These are phyloP conservation scores for Odontocerum albicorne DNA, from an alignment of 2,888 invertebrate species.

Conservation along the genomic window DNA sequence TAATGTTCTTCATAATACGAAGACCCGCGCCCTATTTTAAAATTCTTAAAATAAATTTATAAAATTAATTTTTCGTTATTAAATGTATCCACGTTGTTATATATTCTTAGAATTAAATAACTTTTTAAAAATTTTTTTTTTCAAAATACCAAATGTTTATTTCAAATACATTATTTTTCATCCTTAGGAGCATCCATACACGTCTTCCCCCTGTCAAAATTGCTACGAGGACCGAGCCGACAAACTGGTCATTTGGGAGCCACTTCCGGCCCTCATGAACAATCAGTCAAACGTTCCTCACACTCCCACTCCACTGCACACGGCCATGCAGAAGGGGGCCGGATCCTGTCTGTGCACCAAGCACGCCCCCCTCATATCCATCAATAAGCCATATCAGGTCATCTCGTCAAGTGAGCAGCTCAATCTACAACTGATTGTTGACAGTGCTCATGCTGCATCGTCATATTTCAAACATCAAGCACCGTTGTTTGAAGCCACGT, in stretches of 20 bases:
- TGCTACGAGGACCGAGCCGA: slow-evolving; percentile 87
- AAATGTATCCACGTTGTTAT: too few relatives aligned
- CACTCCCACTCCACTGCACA: slow-evolving; percentile 57
- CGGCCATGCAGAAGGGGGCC: slow-evolving; percentile 67
- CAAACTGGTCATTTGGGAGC: slow-evolving; percentile 80
- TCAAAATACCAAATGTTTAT: too few relatives aligned
- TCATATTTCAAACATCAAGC: slow-evolving; percentile 86
- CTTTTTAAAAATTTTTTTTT: too few relatives aligned
- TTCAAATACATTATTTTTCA: slow-evolving; percentile 3
- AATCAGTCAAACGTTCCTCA: slow-evolving; percentile 37
- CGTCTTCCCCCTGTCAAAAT: slow-evolving; percentile 77
- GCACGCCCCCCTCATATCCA: slow-evolving; percentile 60
- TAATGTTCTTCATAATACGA: too few relatives aligned
- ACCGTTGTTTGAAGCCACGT: slow-evolving; percentile 83
- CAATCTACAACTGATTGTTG: slow-evolving; percentile 79
- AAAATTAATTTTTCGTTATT: too few relatives aligned
- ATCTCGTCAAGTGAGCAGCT: slow-evolving; percentile 80
- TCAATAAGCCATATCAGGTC: slow-evolving; percentile 64
- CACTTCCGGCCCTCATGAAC: slow-evolving; percentile 50
- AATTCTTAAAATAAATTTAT: too few relatives aligned
- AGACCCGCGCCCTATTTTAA: too few relatives aligned
- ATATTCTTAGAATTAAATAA: too few relatives aligned
- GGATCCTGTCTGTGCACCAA: slow-evolving; percentile 75
- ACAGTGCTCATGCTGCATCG: slow-evolving; percentile 81
- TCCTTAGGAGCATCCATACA: slow-evolving; percentile 79